A percentile compares a stretch with the other conserved stretches of the same genome.
These are phyloP conservation scores for Thermophis baileyi DNA, from an alignment of 2,113 vertebrate genomes.

Conservation along the genomic window DNA sequence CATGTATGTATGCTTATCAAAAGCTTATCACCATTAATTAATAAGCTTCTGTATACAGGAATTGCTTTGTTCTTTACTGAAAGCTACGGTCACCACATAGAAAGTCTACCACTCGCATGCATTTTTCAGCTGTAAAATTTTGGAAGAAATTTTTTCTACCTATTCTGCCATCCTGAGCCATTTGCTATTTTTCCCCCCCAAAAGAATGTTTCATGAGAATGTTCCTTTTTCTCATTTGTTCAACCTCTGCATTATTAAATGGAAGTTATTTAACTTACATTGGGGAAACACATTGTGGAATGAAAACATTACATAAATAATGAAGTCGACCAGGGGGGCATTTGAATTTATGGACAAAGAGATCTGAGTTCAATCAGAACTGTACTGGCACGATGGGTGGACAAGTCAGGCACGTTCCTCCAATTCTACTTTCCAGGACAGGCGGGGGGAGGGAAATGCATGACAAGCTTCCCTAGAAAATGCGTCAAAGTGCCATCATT, in stretches of 20 bases:
- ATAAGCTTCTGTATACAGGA: neutral
- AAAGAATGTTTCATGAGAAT: neutral
- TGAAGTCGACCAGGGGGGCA: too few species aligned
- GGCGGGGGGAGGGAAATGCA: neutral
- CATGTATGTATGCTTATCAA: neutral
- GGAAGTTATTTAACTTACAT: neutral
- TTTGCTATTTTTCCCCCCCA: neutral
- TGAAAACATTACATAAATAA: neutral
- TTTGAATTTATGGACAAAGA: neutral
- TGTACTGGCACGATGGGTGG: neutral
- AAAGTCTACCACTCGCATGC: neutral
- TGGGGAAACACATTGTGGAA: neutral
- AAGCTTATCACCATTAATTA: neutral
- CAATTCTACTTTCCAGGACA: neutral
- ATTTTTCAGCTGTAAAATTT: neutral
- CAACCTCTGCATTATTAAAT: neutral
- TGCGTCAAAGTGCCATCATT: neutral
- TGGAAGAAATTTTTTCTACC: neutral
- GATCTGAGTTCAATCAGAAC: neutral
- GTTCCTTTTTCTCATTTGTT: neutral
- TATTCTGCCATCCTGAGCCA: neutral
- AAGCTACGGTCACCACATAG: neutral
- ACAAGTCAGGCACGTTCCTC: neutral
- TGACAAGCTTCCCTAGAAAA: neutral
- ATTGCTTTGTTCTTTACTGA: neutral